Conservation (phyloP, 2,888 invertebrate species). For the Conus canariensis region DNA sequence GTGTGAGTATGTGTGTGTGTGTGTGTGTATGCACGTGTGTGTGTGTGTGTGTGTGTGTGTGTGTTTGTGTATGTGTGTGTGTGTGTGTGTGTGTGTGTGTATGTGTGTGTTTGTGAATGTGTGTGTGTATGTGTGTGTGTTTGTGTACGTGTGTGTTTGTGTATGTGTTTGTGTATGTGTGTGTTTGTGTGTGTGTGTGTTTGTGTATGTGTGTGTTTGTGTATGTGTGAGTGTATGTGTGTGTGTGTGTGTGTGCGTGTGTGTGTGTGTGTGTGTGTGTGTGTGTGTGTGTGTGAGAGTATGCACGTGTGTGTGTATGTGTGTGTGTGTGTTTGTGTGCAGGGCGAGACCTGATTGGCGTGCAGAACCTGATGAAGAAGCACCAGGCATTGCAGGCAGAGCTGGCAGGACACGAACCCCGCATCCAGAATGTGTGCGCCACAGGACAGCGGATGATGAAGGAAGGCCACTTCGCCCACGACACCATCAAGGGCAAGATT, state of each 20-base stretch:
- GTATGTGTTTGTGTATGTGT: not conserved
- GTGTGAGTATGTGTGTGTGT: not conserved
- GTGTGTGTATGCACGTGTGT: not conserved
- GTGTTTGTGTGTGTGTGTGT: not conserved
- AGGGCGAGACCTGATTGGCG: slow-evolving; percentile 98
- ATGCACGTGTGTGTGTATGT: not conserved
- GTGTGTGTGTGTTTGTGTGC: not conserved
- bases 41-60: not conserved
- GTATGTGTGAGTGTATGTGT: too few relatives aligned
- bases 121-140: not conserved
- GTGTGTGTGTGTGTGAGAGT: not conserved
- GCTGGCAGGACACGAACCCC: slow-evolving; percentile 94
- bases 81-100: not conserved
- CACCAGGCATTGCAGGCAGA: slow-evolving; percentile 98
- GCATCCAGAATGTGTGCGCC: slow-evolving; percentile 93
- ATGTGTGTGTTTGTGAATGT: not conserved
- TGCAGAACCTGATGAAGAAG: slow-evolving; percentile 99
- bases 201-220: not conserved
- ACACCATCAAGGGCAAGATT: slow-evolving; percentile 87
- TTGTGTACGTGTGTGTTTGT: not conserved
- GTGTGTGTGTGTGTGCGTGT: too few relatives aligned
- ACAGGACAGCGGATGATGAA: slow-evolving; percentile 91
- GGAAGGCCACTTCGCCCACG: slow-evolving; percentile 95
- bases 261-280: not conserved
- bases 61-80: not conserved